Conservation (phyloP, 2,113 vertebrate genomes). For the Noturus placidus region DNA sequence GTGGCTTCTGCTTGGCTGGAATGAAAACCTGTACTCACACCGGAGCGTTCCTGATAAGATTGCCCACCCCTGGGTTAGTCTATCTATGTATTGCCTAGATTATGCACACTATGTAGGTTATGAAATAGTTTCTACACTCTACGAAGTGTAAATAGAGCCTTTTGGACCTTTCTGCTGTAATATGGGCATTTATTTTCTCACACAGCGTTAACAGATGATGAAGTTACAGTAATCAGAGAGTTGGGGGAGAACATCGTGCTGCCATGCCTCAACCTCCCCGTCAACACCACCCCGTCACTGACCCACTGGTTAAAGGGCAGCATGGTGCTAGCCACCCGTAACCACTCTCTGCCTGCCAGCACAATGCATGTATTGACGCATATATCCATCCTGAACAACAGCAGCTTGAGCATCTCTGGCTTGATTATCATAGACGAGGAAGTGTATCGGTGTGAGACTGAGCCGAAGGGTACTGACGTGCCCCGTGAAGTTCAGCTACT, state of each 20-base stretch:
- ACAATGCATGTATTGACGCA: rapidly evolving
- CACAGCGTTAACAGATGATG: not conserved
- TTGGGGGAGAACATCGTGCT: not conserved
- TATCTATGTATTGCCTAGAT: not conserved
- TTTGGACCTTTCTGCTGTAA: not conserved
- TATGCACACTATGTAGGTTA: not conserved
- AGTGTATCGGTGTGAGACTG: not conserved
- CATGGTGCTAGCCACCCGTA: not conserved
- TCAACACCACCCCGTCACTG: not conserved
- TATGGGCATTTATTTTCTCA: not conserved
- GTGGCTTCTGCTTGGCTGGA: too few species aligned
- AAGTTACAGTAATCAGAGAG: not conserved
- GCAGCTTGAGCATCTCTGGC: not conserved
- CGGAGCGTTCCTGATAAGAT: too few species aligned
- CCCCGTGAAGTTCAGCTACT: not conserved
- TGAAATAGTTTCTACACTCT: not conserved
- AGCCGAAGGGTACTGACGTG: not conserved
- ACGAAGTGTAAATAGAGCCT: not conserved
- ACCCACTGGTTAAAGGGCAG: not conserved
- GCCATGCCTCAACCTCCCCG: not conserved
- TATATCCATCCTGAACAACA: conserved; percentile 7
- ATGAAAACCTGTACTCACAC: too few species aligned
- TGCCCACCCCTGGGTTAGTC: not conserved
- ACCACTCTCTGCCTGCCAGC: not conserved
- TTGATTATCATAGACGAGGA: conserved; percentile 1